Conservation (phyloP, 2,888 invertebrate genomes). For the Stenotaenia linearis region DNA sequence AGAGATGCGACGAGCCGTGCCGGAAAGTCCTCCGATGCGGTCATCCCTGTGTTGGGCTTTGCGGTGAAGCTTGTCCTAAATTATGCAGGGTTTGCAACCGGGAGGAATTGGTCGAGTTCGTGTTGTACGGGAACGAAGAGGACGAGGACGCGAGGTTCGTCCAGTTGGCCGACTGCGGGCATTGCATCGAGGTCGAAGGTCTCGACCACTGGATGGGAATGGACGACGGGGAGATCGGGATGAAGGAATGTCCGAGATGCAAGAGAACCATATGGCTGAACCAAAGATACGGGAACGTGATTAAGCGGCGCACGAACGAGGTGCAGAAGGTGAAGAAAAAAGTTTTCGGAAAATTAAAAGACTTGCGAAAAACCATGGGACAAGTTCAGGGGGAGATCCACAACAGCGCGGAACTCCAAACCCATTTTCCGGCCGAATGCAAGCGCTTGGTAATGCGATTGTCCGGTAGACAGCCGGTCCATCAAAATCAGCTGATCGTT, state of each 20-base stretch:
- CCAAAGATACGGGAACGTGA: constrained; percentile 54
- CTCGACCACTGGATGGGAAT: constrained; percentile 43
- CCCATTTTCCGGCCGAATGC: background rate
- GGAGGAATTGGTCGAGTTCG: constrained; percentile 30
- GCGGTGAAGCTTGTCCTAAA: constrained; percentile 48
- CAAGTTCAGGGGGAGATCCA: background rate
- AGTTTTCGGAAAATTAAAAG: background rate
- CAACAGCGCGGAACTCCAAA: background rate
- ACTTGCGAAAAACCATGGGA: background rate
- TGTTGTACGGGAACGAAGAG: constrained; percentile 52
- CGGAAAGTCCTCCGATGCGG: constrained; percentile 42
- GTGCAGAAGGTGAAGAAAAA: constrained; percentile 2
- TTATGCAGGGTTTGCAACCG: constrained; percentile 37
- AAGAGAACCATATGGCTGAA: constrained; percentile 56
- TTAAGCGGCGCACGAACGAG: constrained; percentile 42
- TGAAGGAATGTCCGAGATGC: constrained; percentile 56
- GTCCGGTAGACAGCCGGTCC: background rate
- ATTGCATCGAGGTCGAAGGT: constrained; percentile 45
- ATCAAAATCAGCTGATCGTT: background rate
- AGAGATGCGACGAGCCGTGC: constrained; percentile 44
- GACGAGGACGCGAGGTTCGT: constrained; percentile 52
- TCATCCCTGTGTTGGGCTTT: constrained; percentile 48
- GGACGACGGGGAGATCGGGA: constrained; percentile 40
- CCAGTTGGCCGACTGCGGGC: constrained; percentile 44
- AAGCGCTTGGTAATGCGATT: background rate